These are phyloP conservation scores for Nymphalis urticae DNA, from an alignment of 2,888 invertebrate species.

Conservation along the genomic window DNA sequence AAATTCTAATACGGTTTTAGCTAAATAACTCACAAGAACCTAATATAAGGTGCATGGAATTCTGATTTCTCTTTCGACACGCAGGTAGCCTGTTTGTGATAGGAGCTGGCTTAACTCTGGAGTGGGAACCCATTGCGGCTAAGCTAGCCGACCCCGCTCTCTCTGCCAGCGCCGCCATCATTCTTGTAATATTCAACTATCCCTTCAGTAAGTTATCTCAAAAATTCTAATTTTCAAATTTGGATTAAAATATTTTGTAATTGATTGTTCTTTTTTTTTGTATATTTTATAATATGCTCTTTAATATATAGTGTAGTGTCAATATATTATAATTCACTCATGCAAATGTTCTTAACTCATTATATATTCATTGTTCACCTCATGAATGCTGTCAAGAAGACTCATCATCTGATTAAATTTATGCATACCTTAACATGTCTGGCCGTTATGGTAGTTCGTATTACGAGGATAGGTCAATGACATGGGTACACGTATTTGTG, in stretches of 20 bases:
- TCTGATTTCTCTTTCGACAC: background rate
- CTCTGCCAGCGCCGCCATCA: conserved; percentile 87
- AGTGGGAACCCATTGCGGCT: conserved; percentile 70
- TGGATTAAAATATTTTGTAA: background rate
- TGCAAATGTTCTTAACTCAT: background rate
- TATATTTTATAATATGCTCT: too few species aligned
- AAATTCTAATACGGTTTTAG: too few species aligned
- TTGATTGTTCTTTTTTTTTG: too few species aligned
- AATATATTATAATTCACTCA: background rate
- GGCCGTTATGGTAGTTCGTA: background rate
- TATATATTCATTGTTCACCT: conserved; percentile 12
- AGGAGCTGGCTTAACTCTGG: conserved; percentile 68
- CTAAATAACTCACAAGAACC: too few species aligned
- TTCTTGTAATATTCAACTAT: conserved; percentile 88
- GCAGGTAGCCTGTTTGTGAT: conserved; percentile 89
- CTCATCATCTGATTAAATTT: conserved; percentile 18
- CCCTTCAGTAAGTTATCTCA: conserved; percentile 84
- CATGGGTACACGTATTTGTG: conserved; percentile 5
- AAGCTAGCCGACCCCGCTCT: conserved; percentile 88
- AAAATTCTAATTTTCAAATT: background rate
- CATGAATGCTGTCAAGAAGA: conserved; percentile 2
- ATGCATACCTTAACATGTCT: conserved; percentile 15
- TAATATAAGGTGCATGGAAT: background rate
- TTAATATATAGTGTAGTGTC: background rate
- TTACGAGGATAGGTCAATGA: conserved; percentile 17